Evolutionary conservation across 2,888 invertebrate species (phyloP).

Genomic region (Desoria tigrina): DNA sequence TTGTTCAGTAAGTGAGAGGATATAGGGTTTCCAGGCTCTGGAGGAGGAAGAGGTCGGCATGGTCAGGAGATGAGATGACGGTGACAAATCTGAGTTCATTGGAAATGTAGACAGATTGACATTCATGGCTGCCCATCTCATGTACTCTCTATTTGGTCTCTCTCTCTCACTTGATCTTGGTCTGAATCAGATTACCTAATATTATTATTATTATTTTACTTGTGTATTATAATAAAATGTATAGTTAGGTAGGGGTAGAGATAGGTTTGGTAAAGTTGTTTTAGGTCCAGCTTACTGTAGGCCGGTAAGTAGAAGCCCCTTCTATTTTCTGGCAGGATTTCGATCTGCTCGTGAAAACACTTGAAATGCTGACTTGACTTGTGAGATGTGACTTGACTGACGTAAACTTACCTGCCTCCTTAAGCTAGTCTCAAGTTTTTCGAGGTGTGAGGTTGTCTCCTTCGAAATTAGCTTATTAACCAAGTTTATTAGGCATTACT

Average conservation of each 20-base stretch:
- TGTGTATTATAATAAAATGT: no score
- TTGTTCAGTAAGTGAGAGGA: neutral
- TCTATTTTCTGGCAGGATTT: no score
- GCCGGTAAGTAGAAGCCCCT: no score
- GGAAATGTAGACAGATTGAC: constrained; percentile 48
- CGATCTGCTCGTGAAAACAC: constrained; percentile 14
- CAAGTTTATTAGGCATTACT: constrained; percentile 43
- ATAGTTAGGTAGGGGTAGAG: no score
- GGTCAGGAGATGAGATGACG: constrained; percentile 38
- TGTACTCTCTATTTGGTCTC: constrained; percentile 24
- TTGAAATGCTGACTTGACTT: constrained; percentile 23
- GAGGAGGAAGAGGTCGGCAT: neutral
- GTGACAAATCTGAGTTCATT: constrained; percentile 49
- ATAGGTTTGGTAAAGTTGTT: no score
- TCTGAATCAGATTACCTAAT: constrained; percentile 32
- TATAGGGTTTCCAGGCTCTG: neutral
- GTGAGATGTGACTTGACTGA: constrained; percentile 29
- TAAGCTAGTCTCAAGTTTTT: constrained; percentile 34
- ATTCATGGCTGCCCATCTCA: constrained; percentile 48
- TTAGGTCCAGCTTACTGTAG: no score
- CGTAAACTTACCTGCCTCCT: constrained; percentile 34
- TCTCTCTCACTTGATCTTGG: constrained; percentile 8
- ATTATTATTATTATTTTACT: constrained; percentile 3
- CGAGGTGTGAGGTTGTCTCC: constrained; percentile 48
- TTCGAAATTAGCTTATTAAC: constrained; percentile 48